Conservation (phyloP, 2,888 invertebrate genomes). For the Diarsia brunnea region DNA sequence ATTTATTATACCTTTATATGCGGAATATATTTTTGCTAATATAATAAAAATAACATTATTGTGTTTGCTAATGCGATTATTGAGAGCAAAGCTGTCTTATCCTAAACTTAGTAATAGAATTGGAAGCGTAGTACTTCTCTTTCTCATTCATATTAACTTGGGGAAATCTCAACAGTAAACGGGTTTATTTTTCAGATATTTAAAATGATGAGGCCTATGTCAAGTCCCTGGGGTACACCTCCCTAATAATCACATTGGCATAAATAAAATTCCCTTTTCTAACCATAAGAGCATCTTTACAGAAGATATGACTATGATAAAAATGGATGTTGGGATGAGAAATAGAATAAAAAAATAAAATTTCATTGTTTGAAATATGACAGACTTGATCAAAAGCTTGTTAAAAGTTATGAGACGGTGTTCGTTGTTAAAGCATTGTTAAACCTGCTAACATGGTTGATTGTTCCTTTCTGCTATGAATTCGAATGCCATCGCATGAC, state of each 20-base stretch:
- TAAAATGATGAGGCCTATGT: background rate
- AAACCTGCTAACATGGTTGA: background rate
- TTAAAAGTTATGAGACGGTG: background rate
- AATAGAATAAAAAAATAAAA: no score
- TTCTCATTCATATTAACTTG: no score
- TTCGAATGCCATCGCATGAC: background rate
- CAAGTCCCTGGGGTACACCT: constrained; percentile 12
- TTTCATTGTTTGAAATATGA: background rate
- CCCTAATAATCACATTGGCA: background rate
- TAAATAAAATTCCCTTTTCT: background rate
- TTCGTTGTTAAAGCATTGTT: background rate
- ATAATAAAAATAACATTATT: background rate
- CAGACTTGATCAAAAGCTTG: background rate
- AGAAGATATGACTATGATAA: background rate
- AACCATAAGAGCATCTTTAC: background rate
- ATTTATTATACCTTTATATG: no score
- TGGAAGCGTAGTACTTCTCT: background rate
- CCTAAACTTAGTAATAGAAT: background rate
- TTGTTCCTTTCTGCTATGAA: background rate
- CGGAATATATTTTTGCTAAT: background rate
- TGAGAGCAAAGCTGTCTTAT: background rate
- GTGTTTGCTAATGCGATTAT: background rate
- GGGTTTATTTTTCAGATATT: background rate
- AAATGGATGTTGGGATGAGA: background rate
- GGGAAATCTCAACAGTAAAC: background rate